These are phyloP conservation scores for Leuctra nigra DNA, from an alignment of 2,888 invertebrate species.

Conservation along the genomic window DNA sequence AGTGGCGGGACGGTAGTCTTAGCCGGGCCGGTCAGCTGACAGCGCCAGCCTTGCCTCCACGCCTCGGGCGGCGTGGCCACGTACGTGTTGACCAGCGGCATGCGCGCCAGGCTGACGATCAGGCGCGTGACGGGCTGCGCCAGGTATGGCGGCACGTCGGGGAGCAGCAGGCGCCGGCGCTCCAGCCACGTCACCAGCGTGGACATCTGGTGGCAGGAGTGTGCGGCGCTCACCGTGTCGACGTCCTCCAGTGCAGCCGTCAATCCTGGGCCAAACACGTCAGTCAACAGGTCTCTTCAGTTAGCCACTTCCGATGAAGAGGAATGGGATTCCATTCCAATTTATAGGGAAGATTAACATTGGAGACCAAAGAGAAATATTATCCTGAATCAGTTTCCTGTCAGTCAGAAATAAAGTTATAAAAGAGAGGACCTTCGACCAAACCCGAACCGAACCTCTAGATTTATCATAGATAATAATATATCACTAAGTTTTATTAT, in stretches of 20 bases:
- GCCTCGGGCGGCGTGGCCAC: slow-evolving; percentile 56
- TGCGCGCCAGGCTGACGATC: slow-evolving; percentile 49
- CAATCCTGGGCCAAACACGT: slow-evolving; percentile 33
- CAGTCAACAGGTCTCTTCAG: too few relatives aligned
- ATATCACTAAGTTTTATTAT: too few relatives aligned
- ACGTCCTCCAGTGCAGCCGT: slow-evolving; percentile 36
- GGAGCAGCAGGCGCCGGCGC: slow-evolving; percentile 33
- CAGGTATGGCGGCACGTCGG: slow-evolving; percentile 43
- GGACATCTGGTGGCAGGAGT: slow-evolving; percentile 44
- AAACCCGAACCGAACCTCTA: too few relatives aligned
- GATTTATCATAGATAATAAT: too few relatives aligned
- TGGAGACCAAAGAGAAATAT: too few relatives aligned
- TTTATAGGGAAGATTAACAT: too few relatives aligned
- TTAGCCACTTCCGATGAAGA: too few relatives aligned
- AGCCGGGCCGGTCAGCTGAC: slow-evolving; percentile 45
- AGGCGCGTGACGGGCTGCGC: slow-evolving; percentile 39
- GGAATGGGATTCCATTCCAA: too few relatives aligned
- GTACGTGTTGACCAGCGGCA: slow-evolving; percentile 57
- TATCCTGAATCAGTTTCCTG: too few relatives aligned
- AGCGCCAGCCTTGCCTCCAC: slow-evolving; percentile 55
- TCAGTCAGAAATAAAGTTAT: too few relatives aligned
- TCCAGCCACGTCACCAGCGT: slow-evolving; percentile 46
- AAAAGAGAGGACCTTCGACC: too few relatives aligned
- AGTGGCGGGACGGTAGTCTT: slow-evolving; percentile 47
- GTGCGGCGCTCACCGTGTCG: slow-evolving; percentile 38